phyloP scores from a whole-genome alignment of 2,797 vertebrate species.

The Rhynchotus rufescens region DNA sequence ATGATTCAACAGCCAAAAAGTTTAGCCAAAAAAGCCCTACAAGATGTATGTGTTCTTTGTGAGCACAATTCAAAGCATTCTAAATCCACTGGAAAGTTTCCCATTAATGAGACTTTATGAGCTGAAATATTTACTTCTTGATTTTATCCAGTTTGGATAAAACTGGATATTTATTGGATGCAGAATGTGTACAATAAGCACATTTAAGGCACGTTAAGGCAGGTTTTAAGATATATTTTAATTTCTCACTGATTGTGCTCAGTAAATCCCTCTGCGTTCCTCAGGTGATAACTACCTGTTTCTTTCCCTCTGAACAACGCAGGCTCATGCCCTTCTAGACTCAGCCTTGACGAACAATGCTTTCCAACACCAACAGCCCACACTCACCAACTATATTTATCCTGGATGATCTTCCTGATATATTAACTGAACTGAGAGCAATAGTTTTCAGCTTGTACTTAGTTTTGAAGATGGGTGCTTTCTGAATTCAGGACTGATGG shows the following conservation, averaged over 20 bases:
- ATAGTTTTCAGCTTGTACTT: background rate
- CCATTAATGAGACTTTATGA: background rate
- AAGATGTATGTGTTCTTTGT: constrained; percentile 21
- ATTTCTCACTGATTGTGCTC: background rate
- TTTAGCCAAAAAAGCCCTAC: constrained; percentile 31
- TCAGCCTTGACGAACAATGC: background rate
- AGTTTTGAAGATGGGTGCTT: background rate
- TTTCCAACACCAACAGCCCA: background rate
- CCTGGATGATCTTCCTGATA: background rate
- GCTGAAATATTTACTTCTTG: constrained; percentile 31
- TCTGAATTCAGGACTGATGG: background rate
- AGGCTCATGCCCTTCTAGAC: background rate
- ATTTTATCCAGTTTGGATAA: too few relatives aligned
- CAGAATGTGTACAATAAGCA: constrained; percentile 25
- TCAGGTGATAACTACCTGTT: background rate
- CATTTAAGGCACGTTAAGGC: background rate
- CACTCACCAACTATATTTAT: background rate
- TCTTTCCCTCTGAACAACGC: background rate
- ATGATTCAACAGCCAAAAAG: constrained; percentile 46
- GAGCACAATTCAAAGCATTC: constrained; percentile 35
- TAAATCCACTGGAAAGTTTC: constrained; percentile 10
- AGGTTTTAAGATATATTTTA: background rate
- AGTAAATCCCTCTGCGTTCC: background rate
- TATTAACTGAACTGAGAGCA: background rate
- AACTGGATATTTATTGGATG: background rate